Evolutionary conservation across 1,140 invertebrate genomes (phyloP).

Genomic region (Rhizoglyphus robini): DNA sequence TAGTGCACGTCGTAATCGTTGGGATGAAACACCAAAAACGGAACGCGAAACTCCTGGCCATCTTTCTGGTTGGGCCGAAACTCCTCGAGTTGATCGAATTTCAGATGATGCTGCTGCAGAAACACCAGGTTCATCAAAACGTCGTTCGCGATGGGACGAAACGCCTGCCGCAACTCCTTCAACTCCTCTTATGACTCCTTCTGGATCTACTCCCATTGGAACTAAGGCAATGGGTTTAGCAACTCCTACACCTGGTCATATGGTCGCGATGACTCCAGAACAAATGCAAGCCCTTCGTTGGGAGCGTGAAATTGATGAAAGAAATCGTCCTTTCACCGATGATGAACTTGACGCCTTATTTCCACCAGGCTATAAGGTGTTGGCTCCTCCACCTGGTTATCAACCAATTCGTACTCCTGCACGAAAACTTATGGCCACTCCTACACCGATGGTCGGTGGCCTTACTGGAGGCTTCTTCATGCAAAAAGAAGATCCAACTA

Average conservation of each 20-base stretch:
- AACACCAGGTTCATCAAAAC: constrained; percentile 80
- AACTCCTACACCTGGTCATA: constrained; percentile 84
- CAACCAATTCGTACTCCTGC: constrained; percentile 94
- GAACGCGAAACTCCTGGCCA: constrained; percentile 87
- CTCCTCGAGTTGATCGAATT: constrained; percentile 74
- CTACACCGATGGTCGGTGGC: constrained; percentile 52
- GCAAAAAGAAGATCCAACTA: constrained; percentile 44
- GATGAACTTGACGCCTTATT: constrained; percentile 95
- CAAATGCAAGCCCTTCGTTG: constrained; percentile 95
- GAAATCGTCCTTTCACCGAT: constrained; percentile 87
- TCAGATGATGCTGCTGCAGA: constrained; percentile 69
- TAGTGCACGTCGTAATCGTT: constrained; percentile 73
- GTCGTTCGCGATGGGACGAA: constrained; percentile 90
- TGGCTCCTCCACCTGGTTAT: constrained; percentile 88
- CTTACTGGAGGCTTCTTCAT: constrained; percentile 73
- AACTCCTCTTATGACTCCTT: constrained; percentile 45
- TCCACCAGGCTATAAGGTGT: constrained; percentile 92
- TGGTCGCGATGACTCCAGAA: constrained; percentile 96
- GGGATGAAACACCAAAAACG: constrained; percentile 98
- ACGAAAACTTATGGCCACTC: constrained; percentile 92
- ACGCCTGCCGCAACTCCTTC: constrained; percentile 51
- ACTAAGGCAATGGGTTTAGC: constrained; percentile 93
- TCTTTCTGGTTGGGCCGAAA: constrained; percentile 91
- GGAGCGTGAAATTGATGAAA: constrained; percentile 96
- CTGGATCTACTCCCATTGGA: constrained; percentile 78